Conservation (phyloP, 2,888 invertebrate species). For the Zelleria hepariella region DNA sequence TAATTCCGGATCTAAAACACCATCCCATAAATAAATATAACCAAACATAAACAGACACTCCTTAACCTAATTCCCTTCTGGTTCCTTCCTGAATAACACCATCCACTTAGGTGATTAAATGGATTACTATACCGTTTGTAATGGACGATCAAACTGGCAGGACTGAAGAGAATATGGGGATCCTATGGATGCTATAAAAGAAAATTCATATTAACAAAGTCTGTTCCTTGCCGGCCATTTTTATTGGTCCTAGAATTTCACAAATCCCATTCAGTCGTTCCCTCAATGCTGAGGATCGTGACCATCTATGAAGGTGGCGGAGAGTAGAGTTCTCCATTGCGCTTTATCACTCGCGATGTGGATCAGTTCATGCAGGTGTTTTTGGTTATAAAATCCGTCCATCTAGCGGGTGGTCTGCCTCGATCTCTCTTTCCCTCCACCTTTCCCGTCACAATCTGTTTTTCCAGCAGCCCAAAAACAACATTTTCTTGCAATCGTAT, state of each 20-base stretch:
- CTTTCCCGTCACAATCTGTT: too few species aligned
- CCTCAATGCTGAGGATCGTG: too few species aligned
- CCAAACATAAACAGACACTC: neutral
- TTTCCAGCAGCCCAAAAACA: too few species aligned
- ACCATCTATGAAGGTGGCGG: too few species aligned
- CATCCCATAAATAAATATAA: neutral
- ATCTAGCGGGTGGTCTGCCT: too few species aligned
- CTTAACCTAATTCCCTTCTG: neutral
- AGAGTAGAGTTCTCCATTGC: too few species aligned
- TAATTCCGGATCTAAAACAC: neutral
- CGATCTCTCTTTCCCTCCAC: too few species aligned
- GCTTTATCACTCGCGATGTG: too few species aligned
- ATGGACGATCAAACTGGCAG: neutral
- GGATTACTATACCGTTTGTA: slow-evolving; percentile 6
- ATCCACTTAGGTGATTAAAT: slow-evolving; percentile 17
- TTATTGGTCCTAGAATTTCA: neutral
- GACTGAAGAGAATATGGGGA: slow-evolving; percentile 14
- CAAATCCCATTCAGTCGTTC: too few species aligned
- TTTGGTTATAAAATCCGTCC: too few species aligned
- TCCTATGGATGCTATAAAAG: slow-evolving; percentile 6
- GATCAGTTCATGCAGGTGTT: too few species aligned
- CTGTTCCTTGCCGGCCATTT: neutral
- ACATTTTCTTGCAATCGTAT: too few species aligned
- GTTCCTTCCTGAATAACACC: slow-evolving; percentile 7
- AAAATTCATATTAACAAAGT: neutral